These are phyloP conservation scores for Cephalophus harveyi DNA, from an alignment of 2,113 vertebrate genomes.

Conservation along the genomic window DNA sequence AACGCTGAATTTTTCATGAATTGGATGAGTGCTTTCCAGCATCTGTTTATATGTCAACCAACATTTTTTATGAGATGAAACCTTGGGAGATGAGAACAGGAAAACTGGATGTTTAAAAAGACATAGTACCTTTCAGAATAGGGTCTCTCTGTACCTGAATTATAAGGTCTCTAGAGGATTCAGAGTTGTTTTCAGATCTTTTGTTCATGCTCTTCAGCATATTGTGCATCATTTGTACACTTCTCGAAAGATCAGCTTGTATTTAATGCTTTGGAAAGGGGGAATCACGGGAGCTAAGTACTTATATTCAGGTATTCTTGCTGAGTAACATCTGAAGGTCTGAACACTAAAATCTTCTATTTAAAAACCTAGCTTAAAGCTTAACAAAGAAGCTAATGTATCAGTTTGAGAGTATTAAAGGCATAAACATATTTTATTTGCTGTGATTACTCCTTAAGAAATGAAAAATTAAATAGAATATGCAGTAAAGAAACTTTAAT, in stretches of 20 bases:
- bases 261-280: not conserved
- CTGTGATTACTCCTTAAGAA: not conserved
- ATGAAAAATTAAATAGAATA: not conserved
- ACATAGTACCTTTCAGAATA: constrained; percentile 27
- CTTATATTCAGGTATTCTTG: not conserved
- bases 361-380: not conserved
- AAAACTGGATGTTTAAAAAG: constrained; percentile 2
- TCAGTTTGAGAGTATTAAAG: not conserved
- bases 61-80: constrained; percentile 49
- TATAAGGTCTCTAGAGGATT: not conserved
- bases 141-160: not conserved
- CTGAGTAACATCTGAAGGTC: not conserved
- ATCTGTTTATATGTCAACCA: constrained; percentile 29
- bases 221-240: not conserved
- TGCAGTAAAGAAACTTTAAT: too few species aligned
- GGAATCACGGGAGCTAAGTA: not conserved
- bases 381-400: not conserved
- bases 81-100: not conserved
- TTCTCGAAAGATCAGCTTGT: constrained; percentile 8
- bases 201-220: not conserved
- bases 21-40: not conserved
- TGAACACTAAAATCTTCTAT: not conserved
- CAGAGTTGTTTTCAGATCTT: not conserved
- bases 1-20: constrained; percentile 69
- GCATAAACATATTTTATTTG: not conserved